phyloP scores from a whole-genome alignment of 2,797 vertebrate species.

The Paramormyrops hopkinsi region DNA sequence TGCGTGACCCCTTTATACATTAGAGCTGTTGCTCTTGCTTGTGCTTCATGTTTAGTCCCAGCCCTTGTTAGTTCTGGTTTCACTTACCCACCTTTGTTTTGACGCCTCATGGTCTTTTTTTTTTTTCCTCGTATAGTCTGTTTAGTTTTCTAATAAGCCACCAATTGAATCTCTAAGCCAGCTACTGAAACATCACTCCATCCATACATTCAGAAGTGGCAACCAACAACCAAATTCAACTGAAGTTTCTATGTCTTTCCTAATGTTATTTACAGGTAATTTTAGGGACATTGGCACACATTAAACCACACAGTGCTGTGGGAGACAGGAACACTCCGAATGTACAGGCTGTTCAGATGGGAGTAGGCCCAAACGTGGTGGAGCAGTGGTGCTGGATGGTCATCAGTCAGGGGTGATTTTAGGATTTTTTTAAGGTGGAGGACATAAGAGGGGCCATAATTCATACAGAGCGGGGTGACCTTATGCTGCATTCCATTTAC shows the following conservation, averaged over 20 bases:
- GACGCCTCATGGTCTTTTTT: background rate
- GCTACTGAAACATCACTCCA: background rate
- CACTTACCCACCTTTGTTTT: background rate
- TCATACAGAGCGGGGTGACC: background rate
- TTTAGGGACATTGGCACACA: background rate
- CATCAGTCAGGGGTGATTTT: background rate
- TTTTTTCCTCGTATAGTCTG: background rate
- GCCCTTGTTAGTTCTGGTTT: background rate
- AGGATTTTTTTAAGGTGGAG: background rate
- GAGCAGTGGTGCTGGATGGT: background rate
- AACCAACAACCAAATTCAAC: background rate
- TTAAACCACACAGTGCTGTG: background rate
- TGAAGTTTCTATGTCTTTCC: background rate
- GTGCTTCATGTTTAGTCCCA: background rate
- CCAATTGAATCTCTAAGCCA: background rate
- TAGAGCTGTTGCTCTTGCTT: background rate
- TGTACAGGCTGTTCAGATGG: background rate
- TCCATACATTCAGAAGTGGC: background rate
- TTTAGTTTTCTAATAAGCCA: background rate
- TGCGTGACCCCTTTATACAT: background rate
- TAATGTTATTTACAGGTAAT: background rate
- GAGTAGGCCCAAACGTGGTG: background rate
- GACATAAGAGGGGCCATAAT: background rate
- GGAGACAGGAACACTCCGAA: background rate
- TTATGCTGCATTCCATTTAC: background rate